A percentile compares a stretch with the other conserved stretches of the same genome.
phyloP scores from a whole-genome alignment of 2,888 invertebrate species.

The Matsumyia berberina region DNA sequence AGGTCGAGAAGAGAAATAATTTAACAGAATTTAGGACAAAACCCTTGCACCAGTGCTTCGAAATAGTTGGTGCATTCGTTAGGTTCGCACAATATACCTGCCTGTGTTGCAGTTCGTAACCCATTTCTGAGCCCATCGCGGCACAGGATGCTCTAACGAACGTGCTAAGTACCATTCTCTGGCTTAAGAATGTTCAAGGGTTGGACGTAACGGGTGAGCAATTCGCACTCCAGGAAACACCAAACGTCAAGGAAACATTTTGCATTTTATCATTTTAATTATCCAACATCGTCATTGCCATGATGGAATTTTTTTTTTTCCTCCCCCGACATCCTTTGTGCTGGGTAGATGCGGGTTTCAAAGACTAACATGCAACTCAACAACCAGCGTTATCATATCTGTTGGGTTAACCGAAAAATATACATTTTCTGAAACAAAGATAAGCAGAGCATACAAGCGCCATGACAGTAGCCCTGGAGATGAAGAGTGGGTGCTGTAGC shows the following conservation, averaged over 20 bases:
- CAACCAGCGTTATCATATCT: conserved; percentile 28
- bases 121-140: too few relatives aligned
- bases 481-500: conserved; percentile 1
- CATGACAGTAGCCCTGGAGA: background rate
- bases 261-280: conserved; percentile 51
- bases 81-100: too few relatives aligned
- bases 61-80: conserved; percentile 35
- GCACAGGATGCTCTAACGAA: background rate
- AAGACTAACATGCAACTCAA: conserved; percentile 15
- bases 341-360: background rate
- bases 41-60: background rate
- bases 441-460: conserved; percentile 21
- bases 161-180: conserved; percentile 33
- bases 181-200: background rate
- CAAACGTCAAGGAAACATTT: conserved; percentile 26
- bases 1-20: conserved; percentile 30
- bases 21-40: conserved; percentile 14
- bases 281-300: conserved; percentile 30
- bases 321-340: background rate
- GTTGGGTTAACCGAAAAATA: conserved; percentile 23
- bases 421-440: conserved; percentile 31
- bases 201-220: background rate
- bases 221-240: background rate
- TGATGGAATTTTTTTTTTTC: background rate
- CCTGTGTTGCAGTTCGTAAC: too few relatives aligned